Conservation (phyloP, 2,888 invertebrate genomes). For the Agrotis exclamationis region DNA sequence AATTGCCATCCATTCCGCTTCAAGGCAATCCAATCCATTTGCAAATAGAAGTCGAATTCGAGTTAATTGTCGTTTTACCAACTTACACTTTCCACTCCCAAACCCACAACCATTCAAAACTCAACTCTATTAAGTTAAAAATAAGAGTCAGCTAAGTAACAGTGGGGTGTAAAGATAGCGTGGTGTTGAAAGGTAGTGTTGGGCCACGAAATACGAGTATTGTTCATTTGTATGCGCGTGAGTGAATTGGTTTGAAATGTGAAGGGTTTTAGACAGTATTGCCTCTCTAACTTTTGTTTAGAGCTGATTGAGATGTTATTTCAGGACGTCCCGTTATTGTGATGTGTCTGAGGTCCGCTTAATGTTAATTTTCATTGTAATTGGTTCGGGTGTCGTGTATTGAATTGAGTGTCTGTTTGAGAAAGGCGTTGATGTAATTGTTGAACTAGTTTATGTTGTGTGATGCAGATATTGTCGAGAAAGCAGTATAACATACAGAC, state of each 20-base stretch:
- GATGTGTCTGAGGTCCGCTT: slow-evolving; percentile 20
- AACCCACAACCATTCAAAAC: slow-evolving; percentile 43
- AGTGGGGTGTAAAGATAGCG: slow-evolving; percentile 19
- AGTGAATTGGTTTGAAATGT: slow-evolving; percentile 83
- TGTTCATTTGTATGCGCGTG: slow-evolving; percentile 80
- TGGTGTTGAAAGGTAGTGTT: slow-evolving; percentile 72
- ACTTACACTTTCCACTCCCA: slow-evolving; percentile 29
- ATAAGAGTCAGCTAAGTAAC: slow-evolving; percentile 42
- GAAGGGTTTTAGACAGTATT: slow-evolving; percentile 76
- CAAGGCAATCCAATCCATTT: slow-evolving; percentile 89
- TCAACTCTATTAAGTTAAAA: slow-evolving; percentile 4
- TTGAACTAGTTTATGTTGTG: no score
- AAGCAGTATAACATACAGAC: neutral
- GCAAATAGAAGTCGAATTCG: slow-evolving; percentile 83
- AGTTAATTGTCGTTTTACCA: slow-evolving; percentile 84
- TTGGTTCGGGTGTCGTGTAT: slow-evolving; percentile 9
- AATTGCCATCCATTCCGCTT: slow-evolving; percentile 79
- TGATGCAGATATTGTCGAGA: neutral
- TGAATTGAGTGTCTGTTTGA: slow-evolving; percentile 3
- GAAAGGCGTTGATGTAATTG: neutral
- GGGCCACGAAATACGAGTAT: slow-evolving; percentile 83
- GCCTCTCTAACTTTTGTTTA: slow-evolving; percentile 71
- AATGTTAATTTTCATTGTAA: slow-evolving; percentile 33
- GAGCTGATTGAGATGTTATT: slow-evolving; percentile 53
- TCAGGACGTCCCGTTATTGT: slow-evolving; percentile 44